Evolutionary conservation across 2,888 invertebrate genomes (phyloP).

Genomic region (Drosophila vallismaia): DNA sequence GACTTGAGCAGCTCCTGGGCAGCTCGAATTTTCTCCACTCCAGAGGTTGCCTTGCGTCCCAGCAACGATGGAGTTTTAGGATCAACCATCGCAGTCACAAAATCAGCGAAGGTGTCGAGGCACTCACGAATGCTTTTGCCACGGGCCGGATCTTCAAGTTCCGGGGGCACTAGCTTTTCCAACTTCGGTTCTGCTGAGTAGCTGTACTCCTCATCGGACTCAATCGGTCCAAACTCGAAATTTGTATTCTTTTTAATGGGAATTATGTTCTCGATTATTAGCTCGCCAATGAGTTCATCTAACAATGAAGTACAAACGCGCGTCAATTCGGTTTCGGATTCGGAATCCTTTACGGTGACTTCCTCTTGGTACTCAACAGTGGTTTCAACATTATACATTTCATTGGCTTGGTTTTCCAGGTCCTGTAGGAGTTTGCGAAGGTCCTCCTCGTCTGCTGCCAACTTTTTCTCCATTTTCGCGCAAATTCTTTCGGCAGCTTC

Average conservation of each 20-base stretch:
- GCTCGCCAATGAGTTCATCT: conserved; percentile 55
- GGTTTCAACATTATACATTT: conserved; percentile 41
- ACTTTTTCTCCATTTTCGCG: conserved; percentile 21
- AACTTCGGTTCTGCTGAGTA: conserved; percentile 49
- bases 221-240: conserved; percentile 62
- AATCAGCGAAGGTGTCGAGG: conserved; percentile 56
- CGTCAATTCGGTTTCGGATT: conserved; percentile 27
- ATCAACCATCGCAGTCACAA: conserved; percentile 33
- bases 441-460: conserved; percentile 64
- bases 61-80: conserved; percentile 13
- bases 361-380: conserved; percentile 26
- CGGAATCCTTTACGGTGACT: conserved; percentile 21
- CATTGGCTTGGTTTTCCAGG: conserved; percentile 67
- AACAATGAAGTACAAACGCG: conserved; percentile 52
- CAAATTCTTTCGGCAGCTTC: conserved; percentile 49
- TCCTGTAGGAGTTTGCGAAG: conserved; percentile 63
- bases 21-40: conserved; percentile 52
- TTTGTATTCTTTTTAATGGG: conserved; percentile 28
- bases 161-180: conserved; percentile 32
- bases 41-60: conserved; percentile 19
- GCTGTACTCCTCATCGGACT: conserved; percentile 69
- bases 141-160: conserved; percentile 49
- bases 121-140: conserved; percentile 68
- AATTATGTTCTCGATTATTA: conserved; percentile 38
- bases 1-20: conserved; percentile 60